These are phyloP conservation scores for Nothoprocta perdicaria DNA, from an alignment of 2,113 vertebrate genomes.

Conservation along the genomic window DNA sequence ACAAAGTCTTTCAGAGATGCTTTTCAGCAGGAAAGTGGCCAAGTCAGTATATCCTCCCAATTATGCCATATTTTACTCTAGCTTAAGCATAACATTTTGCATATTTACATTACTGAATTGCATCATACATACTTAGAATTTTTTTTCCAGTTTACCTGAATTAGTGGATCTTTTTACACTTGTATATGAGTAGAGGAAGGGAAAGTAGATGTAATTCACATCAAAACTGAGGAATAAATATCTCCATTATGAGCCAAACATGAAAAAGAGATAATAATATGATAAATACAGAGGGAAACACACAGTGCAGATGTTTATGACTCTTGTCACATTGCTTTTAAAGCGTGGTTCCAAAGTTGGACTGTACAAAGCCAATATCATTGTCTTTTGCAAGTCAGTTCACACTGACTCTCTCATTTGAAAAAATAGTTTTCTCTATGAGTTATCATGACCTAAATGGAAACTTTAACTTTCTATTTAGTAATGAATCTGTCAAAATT, in stretches of 20 bases:
- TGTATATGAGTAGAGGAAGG: not conserved
- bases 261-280: not conserved
- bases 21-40: not conserved
- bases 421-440: not conserved
- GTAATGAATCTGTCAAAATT: not conserved
- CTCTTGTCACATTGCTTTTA: not conserved
- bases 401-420: not conserved
- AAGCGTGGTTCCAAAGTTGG: not conserved
- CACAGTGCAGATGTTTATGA: not conserved
- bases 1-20: not conserved
- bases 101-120: not conserved
- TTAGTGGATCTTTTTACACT: fast-evolving
- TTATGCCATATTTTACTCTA: not conserved
- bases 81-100: not conserved
- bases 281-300: not conserved
- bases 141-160: not conserved
- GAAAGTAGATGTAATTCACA: not conserved
- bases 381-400: not conserved
- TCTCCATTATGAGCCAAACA: too few relatives aligned
- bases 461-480: not conserved
- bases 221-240: not conserved
- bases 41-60: not conserved
- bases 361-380: not conserved
- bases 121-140: not conserved
- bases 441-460: not conserved